Percentiles rank a stretch among this genome's conserved stretches.
These are phyloP conservation scores for Tenthredo amoena DNA, from an alignment of 2,888 invertebrate species.

Conservation along the genomic window DNA sequence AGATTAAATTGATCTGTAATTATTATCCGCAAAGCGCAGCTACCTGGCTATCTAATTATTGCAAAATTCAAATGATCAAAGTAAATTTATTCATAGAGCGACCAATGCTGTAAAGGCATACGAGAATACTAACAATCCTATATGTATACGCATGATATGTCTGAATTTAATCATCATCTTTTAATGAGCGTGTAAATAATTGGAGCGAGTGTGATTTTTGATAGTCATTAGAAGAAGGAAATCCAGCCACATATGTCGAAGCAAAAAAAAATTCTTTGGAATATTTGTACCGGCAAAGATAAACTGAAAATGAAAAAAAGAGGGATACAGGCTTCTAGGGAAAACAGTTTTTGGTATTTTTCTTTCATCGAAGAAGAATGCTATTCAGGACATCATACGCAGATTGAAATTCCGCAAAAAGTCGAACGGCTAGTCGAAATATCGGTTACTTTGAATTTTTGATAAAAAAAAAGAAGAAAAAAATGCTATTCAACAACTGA, in stretches of 20 bases:
- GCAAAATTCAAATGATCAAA: background rate
- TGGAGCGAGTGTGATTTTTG: background rate
- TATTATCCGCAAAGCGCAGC: background rate
- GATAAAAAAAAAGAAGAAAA: too few relatives aligned
- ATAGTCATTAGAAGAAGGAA: background rate
- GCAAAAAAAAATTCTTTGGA: background rate
- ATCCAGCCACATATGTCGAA: background rate
- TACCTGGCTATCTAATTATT: background rate
- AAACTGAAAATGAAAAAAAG: background rate
- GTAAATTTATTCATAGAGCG: background rate
- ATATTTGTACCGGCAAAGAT: background rate
- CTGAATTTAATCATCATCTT: background rate
- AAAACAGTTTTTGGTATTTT: background rate
- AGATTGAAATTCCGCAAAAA: background rate
- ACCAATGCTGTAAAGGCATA: background rate
- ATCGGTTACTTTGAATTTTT: too few relatives aligned
- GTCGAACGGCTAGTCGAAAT: too few relatives aligned
- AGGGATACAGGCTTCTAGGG: background rate
- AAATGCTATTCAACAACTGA: too few relatives aligned
- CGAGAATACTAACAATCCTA: background rate
- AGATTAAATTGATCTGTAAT: slow-evolving; percentile 22
- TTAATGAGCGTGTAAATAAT: background rate
- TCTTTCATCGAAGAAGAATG: background rate
- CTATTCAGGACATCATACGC: background rate
- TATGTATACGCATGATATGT: background rate